Conservation (phyloP, 1,140 invertebrate species). For the Trichomalopsis sarcophagae region DNA sequence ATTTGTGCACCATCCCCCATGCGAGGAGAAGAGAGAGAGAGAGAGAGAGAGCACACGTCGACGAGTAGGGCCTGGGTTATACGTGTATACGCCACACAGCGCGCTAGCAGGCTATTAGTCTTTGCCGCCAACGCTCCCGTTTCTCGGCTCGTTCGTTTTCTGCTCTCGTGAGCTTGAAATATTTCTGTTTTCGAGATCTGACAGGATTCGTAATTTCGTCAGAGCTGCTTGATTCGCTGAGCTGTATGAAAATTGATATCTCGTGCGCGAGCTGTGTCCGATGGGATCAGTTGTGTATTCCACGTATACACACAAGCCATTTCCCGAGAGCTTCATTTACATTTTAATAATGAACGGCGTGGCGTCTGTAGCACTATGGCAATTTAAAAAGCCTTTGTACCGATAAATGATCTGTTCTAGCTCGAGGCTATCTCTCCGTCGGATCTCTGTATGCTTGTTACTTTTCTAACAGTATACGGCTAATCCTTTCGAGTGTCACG, state of each 20-base stretch:
- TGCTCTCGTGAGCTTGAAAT: neutral
- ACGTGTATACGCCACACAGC: neutral
- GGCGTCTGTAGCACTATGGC: too few relatives aligned
- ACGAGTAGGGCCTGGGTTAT: neutral
- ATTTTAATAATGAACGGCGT: neutral
- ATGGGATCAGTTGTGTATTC: too few relatives aligned
- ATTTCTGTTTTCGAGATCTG: neutral
- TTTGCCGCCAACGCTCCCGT: neutral
- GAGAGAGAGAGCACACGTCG: conserved; percentile 47
- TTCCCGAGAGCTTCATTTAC: neutral
- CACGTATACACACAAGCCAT: too few relatives aligned
- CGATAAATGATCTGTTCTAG: neutral
- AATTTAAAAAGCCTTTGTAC: neutral
- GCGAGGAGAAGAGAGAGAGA: conserved; percentile 41
- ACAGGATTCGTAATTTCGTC: neutral
- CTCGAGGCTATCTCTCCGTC: neutral
- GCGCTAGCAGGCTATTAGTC: neutral
- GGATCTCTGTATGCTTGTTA: neutral
- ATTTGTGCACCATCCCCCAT: conserved; percentile 56
- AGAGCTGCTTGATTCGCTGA: too few relatives aligned
- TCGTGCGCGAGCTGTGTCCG: too few relatives aligned
- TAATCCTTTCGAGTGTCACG: neutral
- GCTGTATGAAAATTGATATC: too few relatives aligned
- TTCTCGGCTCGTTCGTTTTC: neutral
- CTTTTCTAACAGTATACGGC: neutral